Percentiles rank a stretch among this genome's conserved stretches.
phyloP scores from a whole-genome alignment of 1,140 invertebrate genomes.

The Drosophila erecta region DNA sequence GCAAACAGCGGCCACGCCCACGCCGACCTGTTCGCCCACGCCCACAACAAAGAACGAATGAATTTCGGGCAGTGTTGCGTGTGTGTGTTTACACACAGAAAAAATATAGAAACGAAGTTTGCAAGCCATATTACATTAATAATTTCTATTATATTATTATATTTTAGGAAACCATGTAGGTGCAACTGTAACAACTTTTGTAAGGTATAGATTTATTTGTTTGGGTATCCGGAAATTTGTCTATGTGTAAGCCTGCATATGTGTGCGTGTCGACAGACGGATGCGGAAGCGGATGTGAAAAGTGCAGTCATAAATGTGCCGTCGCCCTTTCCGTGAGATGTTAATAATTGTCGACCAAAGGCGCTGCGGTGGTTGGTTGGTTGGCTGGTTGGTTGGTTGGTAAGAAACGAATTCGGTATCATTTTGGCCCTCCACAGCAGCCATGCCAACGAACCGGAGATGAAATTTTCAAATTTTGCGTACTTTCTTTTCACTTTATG shows the following conservation, averaged over 20 bases:
- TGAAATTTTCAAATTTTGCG: constrained; percentile 77
- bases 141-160: too few species aligned
- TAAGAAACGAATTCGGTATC: constrained; percentile 20
- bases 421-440: constrained; percentile 16
- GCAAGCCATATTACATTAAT: neutral
- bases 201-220: too few species aligned
- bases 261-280: constrained; percentile 67
- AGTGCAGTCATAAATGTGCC: constrained; percentile 82
- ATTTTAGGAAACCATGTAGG: too few species aligned
- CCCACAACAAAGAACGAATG: constrained; percentile 45
- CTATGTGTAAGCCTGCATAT: constrained; percentile 1
- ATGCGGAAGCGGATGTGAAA: constrained; percentile 81
- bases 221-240: neutral
- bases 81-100: constrained; percentile 1
- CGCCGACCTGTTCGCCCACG: constrained; percentile 60
- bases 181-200: too few species aligned
- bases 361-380: constrained; percentile 1
- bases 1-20: constrained; percentile 34
- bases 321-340: constrained; percentile 73
- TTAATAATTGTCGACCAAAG: constrained; percentile 74
- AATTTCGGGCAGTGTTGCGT: constrained; percentile 32
- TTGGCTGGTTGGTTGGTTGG: constrained; percentile 1
- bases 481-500: constrained; percentile 74
- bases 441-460: constrained; percentile 46
- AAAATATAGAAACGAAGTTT: neutral